Conservation (phyloP, 2,113 vertebrate species). For the Salminus brasiliensis region DNA sequence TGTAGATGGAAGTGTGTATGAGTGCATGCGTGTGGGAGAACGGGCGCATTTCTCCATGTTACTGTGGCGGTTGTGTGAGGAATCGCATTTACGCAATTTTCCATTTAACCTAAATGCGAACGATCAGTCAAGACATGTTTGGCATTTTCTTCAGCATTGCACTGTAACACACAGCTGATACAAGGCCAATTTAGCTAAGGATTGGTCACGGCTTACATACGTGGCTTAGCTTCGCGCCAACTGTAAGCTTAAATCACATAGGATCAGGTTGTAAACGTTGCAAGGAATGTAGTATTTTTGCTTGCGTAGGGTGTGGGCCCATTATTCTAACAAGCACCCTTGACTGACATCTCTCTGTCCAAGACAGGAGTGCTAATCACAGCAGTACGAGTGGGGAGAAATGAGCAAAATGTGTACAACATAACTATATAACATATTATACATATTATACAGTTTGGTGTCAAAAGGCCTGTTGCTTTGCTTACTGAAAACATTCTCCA, state of each 20-base stretch:
- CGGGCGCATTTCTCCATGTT: neutral
- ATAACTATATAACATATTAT: too few species aligned
- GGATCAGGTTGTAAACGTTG: too few species aligned
- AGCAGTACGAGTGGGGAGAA: too few species aligned
- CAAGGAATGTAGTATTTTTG: too few species aligned
- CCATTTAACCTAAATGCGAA: neutral
- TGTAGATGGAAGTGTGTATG: neutral
- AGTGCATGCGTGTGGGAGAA: neutral
- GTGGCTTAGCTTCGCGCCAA: neutral
- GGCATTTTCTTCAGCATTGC: neutral
- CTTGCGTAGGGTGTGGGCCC: too few species aligned
- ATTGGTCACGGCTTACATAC: neutral
- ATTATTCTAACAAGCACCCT: too few species aligned
- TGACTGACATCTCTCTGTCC: too few species aligned
- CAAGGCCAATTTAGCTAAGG: neutral
- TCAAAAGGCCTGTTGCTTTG: too few species aligned
- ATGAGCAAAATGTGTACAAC: too few species aligned
- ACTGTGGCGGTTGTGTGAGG: neutral
- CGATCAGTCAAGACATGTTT: neutral
- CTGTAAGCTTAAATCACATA: neutral
- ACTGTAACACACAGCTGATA: neutral
- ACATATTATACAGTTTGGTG: too few species aligned
- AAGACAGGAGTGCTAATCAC: too few species aligned
- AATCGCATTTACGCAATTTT: neutral
- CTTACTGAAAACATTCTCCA: too few species aligned